Conservation (phyloP, 2,888 invertebrate species). For the Ametastegia equiseti region DNA sequence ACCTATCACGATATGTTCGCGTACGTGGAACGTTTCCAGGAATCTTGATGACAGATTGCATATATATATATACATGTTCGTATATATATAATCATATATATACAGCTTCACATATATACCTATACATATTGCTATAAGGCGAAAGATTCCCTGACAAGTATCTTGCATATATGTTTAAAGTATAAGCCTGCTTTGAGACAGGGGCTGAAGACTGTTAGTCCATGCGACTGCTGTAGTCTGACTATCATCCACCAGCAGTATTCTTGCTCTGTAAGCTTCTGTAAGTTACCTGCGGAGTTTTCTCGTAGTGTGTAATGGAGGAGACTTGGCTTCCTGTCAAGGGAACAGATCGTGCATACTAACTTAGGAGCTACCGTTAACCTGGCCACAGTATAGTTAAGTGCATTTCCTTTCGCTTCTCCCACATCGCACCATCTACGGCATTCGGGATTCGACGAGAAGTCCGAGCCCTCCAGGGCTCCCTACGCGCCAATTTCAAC, state of each 20-base stretch:
- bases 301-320: conserved; percentile 61
- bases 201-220: conserved; percentile 27
- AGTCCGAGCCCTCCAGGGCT: conserved; percentile 37
- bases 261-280: conserved; percentile 19
- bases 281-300: neutral
- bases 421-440: conserved; percentile 47
- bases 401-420: conserved; percentile 47
- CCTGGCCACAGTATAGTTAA: conserved; percentile 47
- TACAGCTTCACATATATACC: conserved; percentile 20
- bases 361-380: conserved; percentile 67
- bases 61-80: conserved; percentile 6
- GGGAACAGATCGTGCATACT: conserved; percentile 71
- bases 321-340: conserved; percentile 71
- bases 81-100: conserved; percentile 14
- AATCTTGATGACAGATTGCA: conserved; percentile 45
- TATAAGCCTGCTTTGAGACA: conserved; percentile 15
- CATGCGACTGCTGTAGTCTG: neutral
- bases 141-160: conserved; percentile 44
- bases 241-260: neutral
- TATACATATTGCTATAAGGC: conserved; percentile 20
- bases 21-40: conserved; percentile 42
- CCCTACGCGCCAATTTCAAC: conserved; percentile 44
- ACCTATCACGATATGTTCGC: conserved; percentile 28
- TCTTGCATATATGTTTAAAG: conserved; percentile 43
- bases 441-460: conserved; percentile 41